These are phyloP conservation scores for Butorides virescens DNA, from an alignment of 2,113 vertebrate genomes.

Conservation along the genomic window DNA sequence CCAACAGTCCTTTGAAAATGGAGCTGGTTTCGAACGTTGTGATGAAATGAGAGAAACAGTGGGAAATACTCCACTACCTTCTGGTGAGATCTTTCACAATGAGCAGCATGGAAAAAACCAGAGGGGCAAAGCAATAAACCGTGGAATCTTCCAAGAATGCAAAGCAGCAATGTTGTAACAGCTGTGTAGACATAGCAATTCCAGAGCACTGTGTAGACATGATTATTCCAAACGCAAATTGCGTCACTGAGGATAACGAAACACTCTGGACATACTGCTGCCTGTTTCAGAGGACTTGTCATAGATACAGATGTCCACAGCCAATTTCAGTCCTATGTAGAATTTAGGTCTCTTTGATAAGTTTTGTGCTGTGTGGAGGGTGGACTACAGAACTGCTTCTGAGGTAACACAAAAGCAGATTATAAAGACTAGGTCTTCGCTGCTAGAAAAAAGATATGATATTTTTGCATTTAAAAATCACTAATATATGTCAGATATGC, in stretches of 20 bases:
- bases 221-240: not conserved
- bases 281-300: not conserved
- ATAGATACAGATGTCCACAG: not conserved
- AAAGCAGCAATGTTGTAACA: slow-evolving; percentile 41
- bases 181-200: not conserved
- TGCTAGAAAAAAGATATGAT: not conserved
- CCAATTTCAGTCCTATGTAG: not conserved
- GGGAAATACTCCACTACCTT: not conserved
- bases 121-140: not conserved
- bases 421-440: not conserved
- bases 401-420: not conserved
- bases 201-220: not conserved
- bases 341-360: not conserved
- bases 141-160: slow-evolving; percentile 21
- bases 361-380: not conserved
- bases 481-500: not conserved
- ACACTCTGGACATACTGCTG: not conserved
- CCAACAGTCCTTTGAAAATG: not conserved
- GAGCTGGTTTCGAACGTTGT: fast-evolving
- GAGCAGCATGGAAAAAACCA: not conserved
- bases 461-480: not conserved
- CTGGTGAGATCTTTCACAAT: not conserved
- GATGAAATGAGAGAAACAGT: not conserved
- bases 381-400: not conserved
- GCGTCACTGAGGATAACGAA: not conserved